Base-by-base conservation (phyloP, 2,113 vertebrate genomes). In the Sitta europaea region DNA sequence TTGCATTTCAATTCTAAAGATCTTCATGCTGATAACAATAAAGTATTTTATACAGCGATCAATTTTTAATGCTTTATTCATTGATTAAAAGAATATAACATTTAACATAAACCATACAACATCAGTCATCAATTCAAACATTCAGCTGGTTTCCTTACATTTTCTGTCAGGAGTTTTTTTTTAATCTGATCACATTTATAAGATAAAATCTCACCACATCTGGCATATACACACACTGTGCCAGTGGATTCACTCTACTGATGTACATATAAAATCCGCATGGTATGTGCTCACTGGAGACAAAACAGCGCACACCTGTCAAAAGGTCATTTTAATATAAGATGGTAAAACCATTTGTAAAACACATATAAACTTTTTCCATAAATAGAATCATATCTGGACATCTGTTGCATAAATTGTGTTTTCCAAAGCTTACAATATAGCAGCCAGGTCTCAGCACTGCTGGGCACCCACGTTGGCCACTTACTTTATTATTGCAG, bases 31-130 rank as follows among this genome's bases (percentile, higher is more conserved):
- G 88, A 95, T 96, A 90, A 97, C 96, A 97, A 98, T 97, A 97
- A 98, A 98, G 61, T 97, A 97, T 97, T 97, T 98, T 97, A 94
- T 97, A 96, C 97, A 97, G 94, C n/a, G 9, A 96, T 96, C 90
- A 96, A 96, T 97, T 99, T 98, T 99, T 98, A 98, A 99, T 98
- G 98, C 98, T 99, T 99, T 99, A 99, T 99, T 99, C 98, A 98
- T 99, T 97, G 98, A 99, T 99, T 99, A 99, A 99, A 99, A 99
- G 98, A 99, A 99, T 98, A 99, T 99, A 99, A 90, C 99, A 99
- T 99, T 99, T 99, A 98, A 98, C 98, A 98, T 98, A 98, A 98
- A 98, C 98, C 98, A 99, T 99, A 99, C 99, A 98, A 99, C 99
- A 99, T 98, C 98, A 98, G 98, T 98, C 98, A 98, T 99, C 99